Evolutionary conservation across 2,888 invertebrate species (phyloP).

Genomic region (Andrena trimmerana): DNA sequence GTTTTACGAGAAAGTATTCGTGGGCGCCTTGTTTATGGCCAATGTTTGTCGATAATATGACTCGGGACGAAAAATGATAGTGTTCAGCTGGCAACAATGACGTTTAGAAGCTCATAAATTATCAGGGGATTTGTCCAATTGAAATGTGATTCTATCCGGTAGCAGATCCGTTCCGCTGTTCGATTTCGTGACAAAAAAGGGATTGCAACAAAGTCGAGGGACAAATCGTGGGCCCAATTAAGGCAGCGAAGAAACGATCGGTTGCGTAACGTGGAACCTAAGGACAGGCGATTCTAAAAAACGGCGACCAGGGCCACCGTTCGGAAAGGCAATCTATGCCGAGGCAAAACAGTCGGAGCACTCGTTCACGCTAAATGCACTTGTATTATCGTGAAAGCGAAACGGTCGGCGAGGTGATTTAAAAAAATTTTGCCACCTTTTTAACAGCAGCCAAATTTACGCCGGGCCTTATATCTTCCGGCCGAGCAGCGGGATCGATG

Average conservation of each 20-base stretch:
- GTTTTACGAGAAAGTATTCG: constrained; percentile 79
- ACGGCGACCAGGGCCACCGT: neutral
- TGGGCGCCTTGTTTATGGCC: constrained; percentile 78
- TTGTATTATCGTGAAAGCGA: constrained; percentile 57
- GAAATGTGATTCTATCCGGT: neutral
- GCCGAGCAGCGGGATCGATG: constrained; percentile 21
- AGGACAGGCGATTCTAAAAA: neutral
- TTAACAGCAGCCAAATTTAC: constrained; percentile 77
- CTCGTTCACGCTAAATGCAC: constrained; percentile 28
- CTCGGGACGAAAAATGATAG: constrained; percentile 49
- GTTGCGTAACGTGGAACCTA: constrained; percentile 32
- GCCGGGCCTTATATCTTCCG: constrained; percentile 67
- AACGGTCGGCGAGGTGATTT: constrained; percentile 70
- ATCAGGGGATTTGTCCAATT: neutral
- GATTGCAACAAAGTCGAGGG: constrained; percentile 8
- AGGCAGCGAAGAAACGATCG: constrained; percentile 11
- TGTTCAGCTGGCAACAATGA: constrained; percentile 24
- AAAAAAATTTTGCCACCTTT: constrained; percentile 79
- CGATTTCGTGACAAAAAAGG: neutral
- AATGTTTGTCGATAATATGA: constrained; percentile 75
- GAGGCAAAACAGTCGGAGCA: constrained; percentile 30
- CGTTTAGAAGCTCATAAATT: constrained; percentile 10
- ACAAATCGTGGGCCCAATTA: constrained; percentile 14
- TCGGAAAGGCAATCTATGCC: constrained; percentile 25
- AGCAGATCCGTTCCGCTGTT: neutral